Percentiles rank a stretch among this genome's conserved stretches.
phyloP scores from a whole-genome alignment of 2,888 invertebrate species.

The Lasioglossum vierecki region DNA sequence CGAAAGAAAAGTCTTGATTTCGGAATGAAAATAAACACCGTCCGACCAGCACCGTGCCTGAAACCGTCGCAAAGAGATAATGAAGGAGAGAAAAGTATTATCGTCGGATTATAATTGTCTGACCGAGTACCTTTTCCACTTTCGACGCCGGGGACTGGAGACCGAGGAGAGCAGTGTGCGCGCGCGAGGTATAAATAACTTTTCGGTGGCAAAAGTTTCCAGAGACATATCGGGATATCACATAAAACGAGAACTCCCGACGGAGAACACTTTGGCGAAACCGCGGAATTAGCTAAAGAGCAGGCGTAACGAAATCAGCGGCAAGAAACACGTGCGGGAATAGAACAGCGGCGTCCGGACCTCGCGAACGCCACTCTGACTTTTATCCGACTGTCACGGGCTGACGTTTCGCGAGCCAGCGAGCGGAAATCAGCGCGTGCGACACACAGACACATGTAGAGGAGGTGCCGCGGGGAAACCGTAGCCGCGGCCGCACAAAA shows the following conservation, averaged over 20 bases:
- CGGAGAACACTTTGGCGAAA: not conserved
- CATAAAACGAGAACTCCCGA: not conserved
- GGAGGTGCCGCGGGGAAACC: not conserved
- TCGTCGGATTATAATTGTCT: not conserved
- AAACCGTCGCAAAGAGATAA: not conserved
- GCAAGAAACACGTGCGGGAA: not conserved
- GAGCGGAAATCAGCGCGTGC: not conserved
- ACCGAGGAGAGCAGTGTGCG: not conserved
- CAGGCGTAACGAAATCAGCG: not conserved
- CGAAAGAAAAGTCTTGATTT: too few relatives aligned
- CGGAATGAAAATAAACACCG: not conserved
- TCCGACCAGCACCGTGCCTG: not conserved
- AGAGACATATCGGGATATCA: not conserved
- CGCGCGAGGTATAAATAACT: not conserved
- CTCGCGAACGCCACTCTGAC: not conserved
- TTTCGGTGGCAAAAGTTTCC: not conserved
- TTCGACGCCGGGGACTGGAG: not conserved
- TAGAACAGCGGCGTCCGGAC: not conserved
- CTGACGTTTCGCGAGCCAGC: not conserved
- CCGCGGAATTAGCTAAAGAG: not conserved
- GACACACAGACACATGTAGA: not conserved
- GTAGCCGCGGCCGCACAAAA: slow-evolving; percentile 8
- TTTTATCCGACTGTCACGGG: not conserved
- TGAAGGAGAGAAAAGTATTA: not conserved
- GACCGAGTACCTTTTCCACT: not conserved